Base-by-base conservation (phyloP, 2,113 vertebrate genomes). In the Ciconia maguari region DNA sequence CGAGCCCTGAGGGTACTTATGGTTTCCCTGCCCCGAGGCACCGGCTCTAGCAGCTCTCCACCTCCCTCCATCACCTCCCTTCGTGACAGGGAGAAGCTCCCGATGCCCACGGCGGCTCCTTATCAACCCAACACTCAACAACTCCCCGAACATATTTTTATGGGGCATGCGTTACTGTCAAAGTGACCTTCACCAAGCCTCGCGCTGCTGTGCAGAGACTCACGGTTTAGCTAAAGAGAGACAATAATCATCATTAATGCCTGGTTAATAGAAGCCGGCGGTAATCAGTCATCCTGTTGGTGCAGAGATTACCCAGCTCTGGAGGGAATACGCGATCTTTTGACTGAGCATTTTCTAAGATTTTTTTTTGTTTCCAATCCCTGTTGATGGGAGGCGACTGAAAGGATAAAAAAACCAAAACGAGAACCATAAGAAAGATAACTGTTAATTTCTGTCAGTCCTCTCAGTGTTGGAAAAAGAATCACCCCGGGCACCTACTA, bases 181-280 rank as follows among this genome's bases (percentile, higher is more conserved):
- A 94, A 92, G 91, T 96, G 89, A 97, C 91, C 82, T 97, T 93
- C 94, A 91, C 57, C 66, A n/a, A 93, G 70, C 51, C 84, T 84
- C 7, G 3, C 0, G 1, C 62, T 82, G 85, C 87, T 4, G 2
- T 18, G 38, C 87, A 89, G 87, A 89, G 89, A 36, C 71, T 93
- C 51, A 3, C 5, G 18, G 81, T 96, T 97, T 95, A 95, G 82
- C 51, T 86, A 77, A 93, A 66, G 87, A 88, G 87, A 95, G 95
- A 95, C 93, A 97, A 95, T 88, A 95, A 96, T 86, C 68, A 97
- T 90, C 89, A 96, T 91, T 95, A 97, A 95, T 95, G 93, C 64
- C 89, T 96, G 51, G 80, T 97, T 96, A 96, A 95, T 93, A 95
- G 91, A 80, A 96, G 78, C 19, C 9, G 14, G 71, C 13, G 6